Evolutionary conservation across 2,888 invertebrate genomes (phyloP).

Genomic region (Acleris cristana): DNA sequence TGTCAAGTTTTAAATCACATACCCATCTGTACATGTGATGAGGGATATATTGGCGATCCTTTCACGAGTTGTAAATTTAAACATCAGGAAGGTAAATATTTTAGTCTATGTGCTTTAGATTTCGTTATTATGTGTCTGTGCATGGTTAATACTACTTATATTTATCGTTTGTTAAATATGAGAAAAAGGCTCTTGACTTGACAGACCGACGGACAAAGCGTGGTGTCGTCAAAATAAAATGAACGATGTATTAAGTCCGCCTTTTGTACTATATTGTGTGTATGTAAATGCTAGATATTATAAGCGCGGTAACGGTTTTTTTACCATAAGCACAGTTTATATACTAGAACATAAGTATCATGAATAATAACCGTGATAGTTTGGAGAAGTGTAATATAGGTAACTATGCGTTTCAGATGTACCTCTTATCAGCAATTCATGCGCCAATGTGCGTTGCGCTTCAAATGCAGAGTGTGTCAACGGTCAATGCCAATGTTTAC

Average conservation of each 20-base stretch:
- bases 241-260: too few relatives aligned
- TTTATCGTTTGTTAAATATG: background rate
- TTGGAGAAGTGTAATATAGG: background rate
- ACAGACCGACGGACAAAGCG: too few relatives aligned
- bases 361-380: too few relatives aligned
- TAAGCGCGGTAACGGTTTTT: too few relatives aligned
- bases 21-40: constrained; percentile 89
- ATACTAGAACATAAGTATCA: too few relatives aligned
- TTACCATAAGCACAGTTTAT: too few relatives aligned
- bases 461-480: constrained; percentile 86
- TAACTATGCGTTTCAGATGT: constrained; percentile 57
- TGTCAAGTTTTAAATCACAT: constrained; percentile 89
- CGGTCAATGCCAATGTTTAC: constrained; percentile 88
- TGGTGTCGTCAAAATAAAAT: too few relatives aligned
- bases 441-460: constrained; percentile 88
- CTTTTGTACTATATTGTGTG: too few relatives aligned
- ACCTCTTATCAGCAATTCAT: constrained; percentile 82
- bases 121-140: background rate
- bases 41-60: constrained; percentile 90
- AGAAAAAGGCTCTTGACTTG: too few relatives aligned
- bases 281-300: too few relatives aligned
- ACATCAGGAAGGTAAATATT: constrained; percentile 79
- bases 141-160: background rate
- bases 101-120: background rate
- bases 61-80: constrained; percentile 84